A percentile compares a stretch with the other conserved stretches of the same genome.
phyloP scores from a whole-genome alignment of 2,113 vertebrate genomes.

The Micronycteris hirsuta region DNA sequence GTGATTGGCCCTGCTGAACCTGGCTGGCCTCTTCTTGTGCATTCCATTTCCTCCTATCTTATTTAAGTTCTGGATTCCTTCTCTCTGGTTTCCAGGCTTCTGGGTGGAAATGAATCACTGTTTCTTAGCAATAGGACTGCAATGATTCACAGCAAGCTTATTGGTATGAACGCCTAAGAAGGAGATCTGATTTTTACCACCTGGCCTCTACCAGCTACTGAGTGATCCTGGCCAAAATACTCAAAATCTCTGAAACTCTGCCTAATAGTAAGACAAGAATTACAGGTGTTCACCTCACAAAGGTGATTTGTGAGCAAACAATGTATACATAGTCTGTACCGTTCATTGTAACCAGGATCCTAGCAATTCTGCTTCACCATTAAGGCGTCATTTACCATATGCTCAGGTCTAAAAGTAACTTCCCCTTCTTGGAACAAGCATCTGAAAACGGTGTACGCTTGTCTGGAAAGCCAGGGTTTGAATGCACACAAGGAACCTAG shows the following conservation, averaged over 20 bases:
- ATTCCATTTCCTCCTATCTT: neutral
- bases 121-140: neutral
- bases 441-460: neutral
- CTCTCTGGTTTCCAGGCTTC: neutral
- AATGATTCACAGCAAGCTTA: neutral
- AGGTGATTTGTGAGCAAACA: neutral
- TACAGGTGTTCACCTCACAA: neutral
- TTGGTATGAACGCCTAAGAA: neutral
- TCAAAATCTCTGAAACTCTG: neutral
- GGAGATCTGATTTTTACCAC: neutral
- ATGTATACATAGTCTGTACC: neutral
- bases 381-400: neutral
- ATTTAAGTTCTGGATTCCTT: neutral
- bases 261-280: neutral
- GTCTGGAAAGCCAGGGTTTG: neutral
- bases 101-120: constrained; percentile 20
- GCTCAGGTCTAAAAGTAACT: neutral
- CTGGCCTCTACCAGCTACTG: neutral
- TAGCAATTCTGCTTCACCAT: neutral
- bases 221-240: neutral
- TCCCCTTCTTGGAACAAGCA: neutral
- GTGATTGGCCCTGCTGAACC: neutral
- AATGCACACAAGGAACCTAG: neutral
- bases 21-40: no score
- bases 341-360: neutral